These are phyloP conservation scores for Periphyllus acericola DNA, from an alignment of 2,888 invertebrate species.

Conservation along the genomic window DNA sequence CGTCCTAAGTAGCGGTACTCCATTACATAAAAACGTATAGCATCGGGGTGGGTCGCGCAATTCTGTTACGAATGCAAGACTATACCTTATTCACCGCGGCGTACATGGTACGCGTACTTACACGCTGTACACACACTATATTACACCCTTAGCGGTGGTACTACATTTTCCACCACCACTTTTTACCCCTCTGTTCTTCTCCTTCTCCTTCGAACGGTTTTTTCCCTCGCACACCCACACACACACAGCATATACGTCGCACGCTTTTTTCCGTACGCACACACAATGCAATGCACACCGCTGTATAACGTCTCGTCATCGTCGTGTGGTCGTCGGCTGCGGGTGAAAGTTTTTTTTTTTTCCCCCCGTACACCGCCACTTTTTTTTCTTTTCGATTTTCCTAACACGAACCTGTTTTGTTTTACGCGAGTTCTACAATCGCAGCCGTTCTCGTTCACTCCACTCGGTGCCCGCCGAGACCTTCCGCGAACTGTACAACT, in stretches of 20 bases:
- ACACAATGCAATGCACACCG: too few relatives aligned
- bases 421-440: background rate
- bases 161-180: too few relatives aligned
- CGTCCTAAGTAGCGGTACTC: background rate
- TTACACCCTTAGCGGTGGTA: background rate
- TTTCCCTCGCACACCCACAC: background rate
- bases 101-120: too few relatives aligned
- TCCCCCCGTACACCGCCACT: too few relatives aligned
- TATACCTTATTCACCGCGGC: too few relatives aligned
- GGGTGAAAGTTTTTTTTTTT: conserved; percentile 9
- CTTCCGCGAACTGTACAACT: background rate
- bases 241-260: background rate
- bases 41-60: too few relatives aligned
- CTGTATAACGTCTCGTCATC: too few relatives aligned
- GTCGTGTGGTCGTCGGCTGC: conserved; percentile 19
- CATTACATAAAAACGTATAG: background rate
- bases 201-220: background rate
- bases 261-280: too few relatives aligned
- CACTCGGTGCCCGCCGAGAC: background rate
- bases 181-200: background rate
- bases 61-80: too few relatives aligned
- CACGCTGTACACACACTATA: too few relatives aligned
- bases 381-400: conserved; percentile 28
- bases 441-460: background rate
- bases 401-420: conserved; percentile 34